Evolutionary conservation across 2,888 invertebrate species (phyloP).

Genomic region (Aromia moschata): DNA sequence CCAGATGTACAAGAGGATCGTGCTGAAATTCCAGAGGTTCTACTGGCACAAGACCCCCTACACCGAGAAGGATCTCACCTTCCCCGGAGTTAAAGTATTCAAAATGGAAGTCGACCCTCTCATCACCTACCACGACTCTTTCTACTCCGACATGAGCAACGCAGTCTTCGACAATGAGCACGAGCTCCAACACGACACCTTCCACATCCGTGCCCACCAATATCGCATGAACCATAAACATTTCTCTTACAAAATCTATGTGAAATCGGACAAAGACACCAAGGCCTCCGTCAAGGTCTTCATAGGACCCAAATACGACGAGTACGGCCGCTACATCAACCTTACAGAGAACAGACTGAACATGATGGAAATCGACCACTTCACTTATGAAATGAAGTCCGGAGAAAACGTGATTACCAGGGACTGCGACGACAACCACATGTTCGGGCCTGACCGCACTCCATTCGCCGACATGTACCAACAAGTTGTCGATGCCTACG

Average conservation of each 20-base stretch:
- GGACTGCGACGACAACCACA: conserved; percentile 73
- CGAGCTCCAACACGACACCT: conserved; percentile 56
- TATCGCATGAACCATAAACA: conserved; percentile 76
- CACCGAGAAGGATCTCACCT: conserved; percentile 67
- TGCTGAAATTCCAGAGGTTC: conserved; percentile 69
- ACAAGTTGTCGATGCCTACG: conserved; percentile 66
- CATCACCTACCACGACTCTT: conserved; percentile 75
- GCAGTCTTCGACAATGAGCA: conserved; percentile 62
- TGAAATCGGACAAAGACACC: conserved; percentile 68
- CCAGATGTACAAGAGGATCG: conserved; percentile 71
- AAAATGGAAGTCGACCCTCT: conserved; percentile 73
- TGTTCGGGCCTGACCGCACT: conserved; percentile 71
- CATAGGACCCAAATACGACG: conserved; percentile 76
- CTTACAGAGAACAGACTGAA: conserved; percentile 69
- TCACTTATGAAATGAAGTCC: conserved; percentile 68
- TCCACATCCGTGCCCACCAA: conserved; percentile 70
- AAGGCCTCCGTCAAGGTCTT: conserved; percentile 73
- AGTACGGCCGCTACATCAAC: conserved; percentile 64
- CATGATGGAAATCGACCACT: conserved; percentile 70
- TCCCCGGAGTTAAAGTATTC: conserved; percentile 69
- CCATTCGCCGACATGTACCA: conserved; percentile 71
- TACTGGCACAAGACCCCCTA: conserved; percentile 69
- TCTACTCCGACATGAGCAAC: conserved; percentile 70
- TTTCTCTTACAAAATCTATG: conserved; percentile 70
- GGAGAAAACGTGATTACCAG: conserved; percentile 77